phyloP scores from a whole-genome alignment of 2,888 invertebrate genomes.

The Stenoptilia bipunctidactyla region DNA sequence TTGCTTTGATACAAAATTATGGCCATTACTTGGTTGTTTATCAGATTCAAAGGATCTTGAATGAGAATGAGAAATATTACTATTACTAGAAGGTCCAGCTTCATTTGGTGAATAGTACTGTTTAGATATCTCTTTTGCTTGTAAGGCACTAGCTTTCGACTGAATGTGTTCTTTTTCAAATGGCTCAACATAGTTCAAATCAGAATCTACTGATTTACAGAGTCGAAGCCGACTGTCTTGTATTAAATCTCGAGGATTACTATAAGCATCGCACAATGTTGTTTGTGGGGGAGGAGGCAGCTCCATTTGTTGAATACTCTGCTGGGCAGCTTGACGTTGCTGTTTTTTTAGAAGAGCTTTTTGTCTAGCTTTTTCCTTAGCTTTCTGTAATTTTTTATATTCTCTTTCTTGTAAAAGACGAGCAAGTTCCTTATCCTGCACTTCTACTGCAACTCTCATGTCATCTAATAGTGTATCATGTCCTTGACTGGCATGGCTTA shows the following conservation, averaged over 20 bases:
- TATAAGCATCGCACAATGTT: slow-evolving; percentile 57
- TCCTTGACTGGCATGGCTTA: slow-evolving; percentile 46
- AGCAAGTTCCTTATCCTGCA: slow-evolving; percentile 59
- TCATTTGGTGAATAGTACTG: slow-evolving; percentile 45
- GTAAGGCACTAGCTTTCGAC: slow-evolving; percentile 56
- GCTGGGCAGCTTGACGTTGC: slow-evolving; percentile 37
- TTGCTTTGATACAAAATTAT: slow-evolving; percentile 24
- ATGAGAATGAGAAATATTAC: slow-evolving; percentile 33
- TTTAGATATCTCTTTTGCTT: slow-evolving; percentile 49
- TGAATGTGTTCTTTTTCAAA: slow-evolving; percentile 63
- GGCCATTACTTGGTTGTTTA: slow-evolving; percentile 22
- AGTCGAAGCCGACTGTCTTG: slow-evolving; percentile 45
- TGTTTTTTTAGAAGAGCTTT: slow-evolving; percentile 60
- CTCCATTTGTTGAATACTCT: slow-evolving; percentile 10
- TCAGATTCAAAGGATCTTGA: slow-evolving; percentile 39
- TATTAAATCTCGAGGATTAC: slow-evolving; percentile 56
- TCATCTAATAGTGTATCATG: slow-evolving; percentile 50
- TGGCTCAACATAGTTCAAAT: slow-evolving; percentile 60
- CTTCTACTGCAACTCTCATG: slow-evolving; percentile 61
- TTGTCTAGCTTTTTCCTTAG: slow-evolving; percentile 58
- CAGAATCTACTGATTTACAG: slow-evolving; percentile 61
- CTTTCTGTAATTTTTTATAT: slow-evolving; percentile 57
- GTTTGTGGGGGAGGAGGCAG: slow-evolving; percentile 26
- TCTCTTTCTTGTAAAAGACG: slow-evolving; percentile 55
- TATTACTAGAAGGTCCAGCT: slow-evolving; percentile 28